These are phyloP conservation scores for Hycleus cichorii DNA, from an alignment of 1,140 invertebrate genomes.

Conservation along the genomic window DNA sequence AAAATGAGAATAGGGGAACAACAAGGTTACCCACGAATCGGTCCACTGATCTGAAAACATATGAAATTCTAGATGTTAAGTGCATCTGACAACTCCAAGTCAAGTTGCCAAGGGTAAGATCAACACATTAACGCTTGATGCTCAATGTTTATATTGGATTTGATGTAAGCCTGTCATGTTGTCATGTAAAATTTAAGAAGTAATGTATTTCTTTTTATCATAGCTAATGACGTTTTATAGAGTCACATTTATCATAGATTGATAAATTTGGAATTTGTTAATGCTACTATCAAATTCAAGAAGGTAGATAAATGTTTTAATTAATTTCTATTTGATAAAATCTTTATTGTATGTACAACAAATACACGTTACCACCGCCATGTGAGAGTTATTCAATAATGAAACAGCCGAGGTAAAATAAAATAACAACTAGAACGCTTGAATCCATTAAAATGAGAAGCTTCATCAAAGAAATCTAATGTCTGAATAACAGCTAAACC, in stretches of 20 bases:
- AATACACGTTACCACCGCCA: too few relatives aligned
- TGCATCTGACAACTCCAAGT: slow-evolving; percentile 16
- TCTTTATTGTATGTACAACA: too few relatives aligned
- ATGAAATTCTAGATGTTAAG: slow-evolving; percentile 17
- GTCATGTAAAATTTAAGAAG: slow-evolving; percentile 19
- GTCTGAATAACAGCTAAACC: too few relatives aligned
- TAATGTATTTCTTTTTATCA: slow-evolving; percentile 16
- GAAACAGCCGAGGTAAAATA: slow-evolving; percentile 15
- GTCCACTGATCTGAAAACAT: too few relatives aligned
- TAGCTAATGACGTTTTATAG: slow-evolving; percentile 22
- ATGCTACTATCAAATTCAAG: too few relatives aligned
- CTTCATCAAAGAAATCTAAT: slow-evolving; percentile 6
- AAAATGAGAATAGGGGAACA: too few relatives aligned
- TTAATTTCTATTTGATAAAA: too few relatives aligned
- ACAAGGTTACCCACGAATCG: too few relatives aligned
- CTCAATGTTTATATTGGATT: slow-evolving; percentile 23
- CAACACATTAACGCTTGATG: slow-evolving; percentile 19
- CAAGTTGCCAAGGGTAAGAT: slow-evolving; percentile 16
- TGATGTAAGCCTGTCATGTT: slow-evolving; percentile 25
- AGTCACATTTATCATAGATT: slow-evolving; percentile 7
- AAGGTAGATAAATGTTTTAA: too few relatives aligned
- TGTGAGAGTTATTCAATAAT: slow-evolving; percentile 1
- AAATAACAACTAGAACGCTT: slow-evolving; percentile 13
- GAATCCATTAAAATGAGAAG: slow-evolving; percentile 11
- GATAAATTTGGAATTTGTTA: too few relatives aligned